phyloP scores from a whole-genome alignment of 1,140 invertebrate species.

The Helicoverpa armigera region DNA sequence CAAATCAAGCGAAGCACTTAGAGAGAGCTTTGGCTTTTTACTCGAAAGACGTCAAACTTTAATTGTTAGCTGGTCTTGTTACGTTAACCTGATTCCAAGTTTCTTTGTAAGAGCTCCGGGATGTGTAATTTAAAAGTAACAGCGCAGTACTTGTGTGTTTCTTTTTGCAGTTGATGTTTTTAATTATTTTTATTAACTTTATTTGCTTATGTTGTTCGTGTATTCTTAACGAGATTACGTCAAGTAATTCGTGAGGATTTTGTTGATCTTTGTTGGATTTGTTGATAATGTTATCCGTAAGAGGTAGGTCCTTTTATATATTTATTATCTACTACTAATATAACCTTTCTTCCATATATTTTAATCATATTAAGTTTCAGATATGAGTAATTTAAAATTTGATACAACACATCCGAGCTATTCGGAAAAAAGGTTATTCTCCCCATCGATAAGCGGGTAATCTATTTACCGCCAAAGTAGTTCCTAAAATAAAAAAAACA shows the following conservation, averaged over 20 bases:
- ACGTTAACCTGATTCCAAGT: constrained; percentile 57
- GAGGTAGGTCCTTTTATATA: neutral
- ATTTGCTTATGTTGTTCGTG: neutral
- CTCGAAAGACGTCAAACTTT: constrained; percentile 69
- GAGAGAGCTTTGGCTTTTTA: constrained; percentile 53
- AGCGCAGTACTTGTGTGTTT: neutral
- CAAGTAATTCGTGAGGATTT: no score
- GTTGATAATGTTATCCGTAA: neutral
- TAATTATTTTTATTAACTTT: neutral
- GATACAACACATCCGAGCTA: no score
- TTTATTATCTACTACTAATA: no score
- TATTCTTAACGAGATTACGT: no score
- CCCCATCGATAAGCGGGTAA: no score
- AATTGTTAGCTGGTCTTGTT: constrained; percentile 74
- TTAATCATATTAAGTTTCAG: no score
- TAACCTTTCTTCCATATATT: no score
- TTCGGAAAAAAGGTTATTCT: no score
- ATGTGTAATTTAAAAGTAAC: constrained; percentile 42
- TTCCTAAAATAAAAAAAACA: no score
- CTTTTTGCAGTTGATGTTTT: constrained; percentile 4
- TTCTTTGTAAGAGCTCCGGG: constrained; percentile 49
- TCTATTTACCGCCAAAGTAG: no score
- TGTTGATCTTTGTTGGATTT: no score
- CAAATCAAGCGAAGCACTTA: constrained; percentile 79
- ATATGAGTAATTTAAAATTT: no score